Percentiles rank a stretch among this genome's conserved stretches.
Evolutionary conservation across 2,113 vertebrate species (phyloP).

Genomic region (Scomber japonicus): DNA sequence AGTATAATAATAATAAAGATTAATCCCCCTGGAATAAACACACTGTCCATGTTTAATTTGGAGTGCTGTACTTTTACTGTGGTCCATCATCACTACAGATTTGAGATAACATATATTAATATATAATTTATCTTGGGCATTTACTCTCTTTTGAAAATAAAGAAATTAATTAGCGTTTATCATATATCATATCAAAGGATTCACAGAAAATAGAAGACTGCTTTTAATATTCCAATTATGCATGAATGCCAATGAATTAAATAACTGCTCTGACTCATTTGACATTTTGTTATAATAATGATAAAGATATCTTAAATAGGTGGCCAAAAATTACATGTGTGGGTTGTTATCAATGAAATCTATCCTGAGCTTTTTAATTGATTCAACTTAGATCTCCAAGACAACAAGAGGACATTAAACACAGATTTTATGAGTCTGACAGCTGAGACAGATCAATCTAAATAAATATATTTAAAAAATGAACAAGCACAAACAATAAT

Average conservation of each 20-base stretch:
- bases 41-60: constrained; percentile 1
- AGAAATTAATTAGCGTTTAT: constrained; percentile 15
- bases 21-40: constrained; percentile 15
- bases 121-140: constrained; percentile 43
- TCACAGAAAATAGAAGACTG: constrained; percentile 5
- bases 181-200: constrained; percentile 14
- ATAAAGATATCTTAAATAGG: constrained; percentile 39
- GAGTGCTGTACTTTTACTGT: constrained; percentile 13
- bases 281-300: constrained; percentile 45
- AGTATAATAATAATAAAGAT: constrained; percentile 10
- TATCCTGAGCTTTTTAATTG: constrained; percentile 85
- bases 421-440: constrained; percentile 42
- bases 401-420: constrained; percentile 58
- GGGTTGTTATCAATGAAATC: constrained; percentile 68
- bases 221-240: constrained; percentile 27
- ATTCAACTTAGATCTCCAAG: constrained; percentile 60
- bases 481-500: constrained; percentile 27
- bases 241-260: constrained; percentile 24
- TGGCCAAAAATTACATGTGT: constrained; percentile 59
- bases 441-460: constrained; percentile 40
- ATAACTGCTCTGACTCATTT: constrained; percentile 30
- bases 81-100: constrained; percentile 42
- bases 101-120: constrained; percentile 53
- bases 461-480: constrained; percentile 52
- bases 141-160: constrained; percentile 46